Base-by-base conservation (phyloP, 2,888 invertebrate species). In the Drosophila borealis region DNA sequence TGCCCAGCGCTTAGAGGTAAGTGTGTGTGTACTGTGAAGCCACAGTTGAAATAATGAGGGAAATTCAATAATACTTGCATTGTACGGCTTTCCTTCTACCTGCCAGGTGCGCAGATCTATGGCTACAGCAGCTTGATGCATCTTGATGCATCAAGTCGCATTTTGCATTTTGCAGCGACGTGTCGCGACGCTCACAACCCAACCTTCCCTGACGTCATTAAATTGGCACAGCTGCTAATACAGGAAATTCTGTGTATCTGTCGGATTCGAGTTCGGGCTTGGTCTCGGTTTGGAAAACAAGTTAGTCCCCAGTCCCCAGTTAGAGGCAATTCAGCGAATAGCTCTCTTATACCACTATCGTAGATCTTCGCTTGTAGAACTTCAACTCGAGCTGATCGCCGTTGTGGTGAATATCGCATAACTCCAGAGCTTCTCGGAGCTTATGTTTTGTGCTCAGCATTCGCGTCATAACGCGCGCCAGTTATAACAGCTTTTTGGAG, bases 201-300 rank as follows among this genome's bases (percentile, higher is more conserved):
- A 45, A 67, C 64, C 50, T 61, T 50, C 11, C 37, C 51, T 72
- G 72, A 72, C 72, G 68, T 68, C 71, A 75, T 71, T 51, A 51
- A 67, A 54, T 59, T 41, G 45, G 21, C 71, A 61, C 67, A 75
- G 75, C 68, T 76, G 65, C 81, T 68, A 66, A 56, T 69, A 71
- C 78, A 78, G 82, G 78, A 74, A 86, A 82, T 85, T 82, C 82
- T 85, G 68, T 85, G 78, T 82, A 81, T 82, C 80, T 80, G 62
- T 74, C 67, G 62, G 34, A 50, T 33, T 29, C 56, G 55, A 42
- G 49, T 55, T 56, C 36, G 37, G 37, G 36, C 29, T 60, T 21
- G 42, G 45, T 14, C 19, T 44, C 19, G 51, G n/a, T n/a, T 51
- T 17, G 72, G 33, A 48, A 75, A 75, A 75, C 75, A 61, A 75